phyloP scores from a whole-genome alignment of 2,797 vertebrate genomes.

The Scolopax rusticola region DNA sequence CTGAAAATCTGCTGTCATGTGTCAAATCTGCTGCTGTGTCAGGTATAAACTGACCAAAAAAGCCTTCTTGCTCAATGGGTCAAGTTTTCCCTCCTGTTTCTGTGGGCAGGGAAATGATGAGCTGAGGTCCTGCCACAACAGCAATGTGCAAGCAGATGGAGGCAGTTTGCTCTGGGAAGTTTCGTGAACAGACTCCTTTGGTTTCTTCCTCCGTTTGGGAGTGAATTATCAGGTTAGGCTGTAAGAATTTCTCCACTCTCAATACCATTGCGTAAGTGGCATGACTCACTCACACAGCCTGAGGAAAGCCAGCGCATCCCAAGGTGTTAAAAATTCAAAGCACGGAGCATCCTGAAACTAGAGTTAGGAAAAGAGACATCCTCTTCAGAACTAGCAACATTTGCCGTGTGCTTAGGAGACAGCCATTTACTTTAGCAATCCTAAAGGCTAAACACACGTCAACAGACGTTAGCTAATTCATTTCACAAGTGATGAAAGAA shows the following conservation, averaged over 20 bases:
- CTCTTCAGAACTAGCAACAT: not conserved
- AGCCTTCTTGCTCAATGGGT: not conserved
- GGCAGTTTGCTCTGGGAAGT: not conserved
- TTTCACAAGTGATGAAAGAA: not conserved
- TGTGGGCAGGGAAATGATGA: not conserved
- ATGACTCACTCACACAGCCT: not conserved
- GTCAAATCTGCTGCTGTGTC: not conserved
- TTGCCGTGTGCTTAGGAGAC: not conserved
- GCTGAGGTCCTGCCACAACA: not conserved
- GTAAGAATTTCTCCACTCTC: not conserved
- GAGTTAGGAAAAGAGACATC: not conserved
- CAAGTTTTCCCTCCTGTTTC: not conserved
- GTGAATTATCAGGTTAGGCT: not conserved
- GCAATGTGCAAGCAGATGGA: not conserved
- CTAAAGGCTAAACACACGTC: not conserved
- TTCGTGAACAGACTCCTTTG: not conserved
- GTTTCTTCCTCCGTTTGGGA: not conserved
- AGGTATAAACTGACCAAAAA: not conserved
- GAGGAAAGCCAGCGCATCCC: not conserved
- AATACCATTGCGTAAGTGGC: not conserved
- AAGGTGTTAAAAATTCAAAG: slow-evolving; percentile 11
- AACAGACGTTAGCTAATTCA: not conserved
- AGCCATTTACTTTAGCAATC: not conserved
- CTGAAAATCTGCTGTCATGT: not conserved
- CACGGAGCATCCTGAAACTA: not conserved